Conservation (phyloP, 2,113 vertebrate genomes). For the Columba livia region DNA sequence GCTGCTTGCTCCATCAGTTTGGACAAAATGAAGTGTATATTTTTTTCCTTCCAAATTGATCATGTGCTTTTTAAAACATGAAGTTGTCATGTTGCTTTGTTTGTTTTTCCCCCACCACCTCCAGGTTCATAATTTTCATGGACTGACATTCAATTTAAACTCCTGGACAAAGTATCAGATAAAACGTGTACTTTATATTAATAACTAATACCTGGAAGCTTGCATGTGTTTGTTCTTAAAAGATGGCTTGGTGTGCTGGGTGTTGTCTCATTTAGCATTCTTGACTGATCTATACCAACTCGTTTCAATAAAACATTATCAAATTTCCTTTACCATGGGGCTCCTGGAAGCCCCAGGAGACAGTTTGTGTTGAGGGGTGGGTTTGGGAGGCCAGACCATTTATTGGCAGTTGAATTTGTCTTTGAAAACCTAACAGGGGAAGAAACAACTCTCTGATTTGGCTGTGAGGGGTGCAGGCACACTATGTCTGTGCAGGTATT, state of each 20-base stretch:
- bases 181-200: neutral
- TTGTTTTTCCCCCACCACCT: neutral
- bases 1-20: neutral
- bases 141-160: neutral
- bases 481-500: neutral
- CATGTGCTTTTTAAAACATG: neutral
- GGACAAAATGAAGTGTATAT: neutral
- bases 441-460: fast-evolving
- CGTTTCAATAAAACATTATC: fast-evolving
- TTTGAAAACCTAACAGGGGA: neutral
- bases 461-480: neutral
- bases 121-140: neutral
- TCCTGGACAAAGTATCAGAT: neutral
- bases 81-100: neutral
- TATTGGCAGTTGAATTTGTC: neutral
- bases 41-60: neutral
- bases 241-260: neutral
- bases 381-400: neutral
- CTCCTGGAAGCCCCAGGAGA: neutral
- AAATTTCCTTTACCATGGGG: fast-evolving
- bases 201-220: neutral
- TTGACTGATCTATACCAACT: neutral
- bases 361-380: neutral
- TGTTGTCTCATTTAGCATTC: neutral
- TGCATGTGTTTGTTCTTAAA: fast-evolving